Base-by-base conservation (phyloP, 2,888 invertebrate genomes). In the Fabriciana adippe region DNA sequence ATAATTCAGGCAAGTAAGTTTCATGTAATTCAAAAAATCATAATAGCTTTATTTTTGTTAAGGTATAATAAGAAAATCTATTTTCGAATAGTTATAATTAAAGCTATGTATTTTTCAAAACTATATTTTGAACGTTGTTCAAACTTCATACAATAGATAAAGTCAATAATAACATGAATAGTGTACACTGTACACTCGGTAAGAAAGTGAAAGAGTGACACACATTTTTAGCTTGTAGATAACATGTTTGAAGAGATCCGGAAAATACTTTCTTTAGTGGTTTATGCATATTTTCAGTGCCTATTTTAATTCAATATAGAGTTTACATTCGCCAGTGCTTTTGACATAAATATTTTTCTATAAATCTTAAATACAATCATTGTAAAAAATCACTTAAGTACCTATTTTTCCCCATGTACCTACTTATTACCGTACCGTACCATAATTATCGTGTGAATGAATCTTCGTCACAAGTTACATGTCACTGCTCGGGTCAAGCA, bases 141-240 rank as follows among this genome's bases (percentile, higher is more conserved):
- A 41, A 8, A 41, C 35, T 41, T 3, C 8, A 41, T 48, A 48
- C 14, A 35, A 18, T 11, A 51, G 6, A 35, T 16, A 35, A 11
- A 53, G 51, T 14, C 3, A 35, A 41, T 61, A 53, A 60, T 11
- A n/a, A 16, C 81, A 80, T 75, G 77, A 83, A 85, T 82, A 84
- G 86, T 85, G 83, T 80, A 26, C 26, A 26, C 26, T 5, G 26
- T 4, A 81, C 78, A 81, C 87, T 85, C 88, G 84, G 74, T 73
- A 71, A 70, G 63, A 67, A 78, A 77, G 73, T 76, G 72, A 85
- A 79, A 75, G 85, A 73, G 26, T 74, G 86, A 75, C 88, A 83
- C 71, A 86, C 81, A 82, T 81, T 65, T 53, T 59, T 57, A 13
- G 26, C 6, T n/a, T 16, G n/a, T 26, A 59, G 26, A 48, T 48